Evolutionary conservation across 1,140 invertebrate genomes (phyloP).

Genomic region (Macrobrachium rosenbergii): DNA sequence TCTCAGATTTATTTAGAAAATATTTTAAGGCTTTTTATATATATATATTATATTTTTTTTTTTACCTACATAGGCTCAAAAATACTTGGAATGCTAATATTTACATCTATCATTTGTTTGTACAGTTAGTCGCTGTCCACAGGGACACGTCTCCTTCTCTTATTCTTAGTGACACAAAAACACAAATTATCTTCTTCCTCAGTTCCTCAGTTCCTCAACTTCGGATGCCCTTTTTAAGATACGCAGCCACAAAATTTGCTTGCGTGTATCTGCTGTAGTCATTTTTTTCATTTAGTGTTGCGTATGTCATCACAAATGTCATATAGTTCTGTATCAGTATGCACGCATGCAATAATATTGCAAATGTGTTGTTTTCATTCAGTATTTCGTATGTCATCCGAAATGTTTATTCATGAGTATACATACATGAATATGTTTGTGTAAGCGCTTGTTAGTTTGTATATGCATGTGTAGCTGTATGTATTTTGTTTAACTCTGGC

Average conservation of each 20-base stretch:
- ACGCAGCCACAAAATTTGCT: neutral
- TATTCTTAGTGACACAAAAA: no score
- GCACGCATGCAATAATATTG: neutral
- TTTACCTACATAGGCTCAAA: no score
- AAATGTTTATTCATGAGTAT: neutral
- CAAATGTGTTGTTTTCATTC: neutral
- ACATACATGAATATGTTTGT: slow-evolving; percentile 14
- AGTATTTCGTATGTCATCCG: neutral
- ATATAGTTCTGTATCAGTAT: neutral
- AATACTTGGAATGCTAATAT: no score
- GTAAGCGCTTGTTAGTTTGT: slow-evolving; percentile 14
- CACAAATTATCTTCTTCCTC: no score
- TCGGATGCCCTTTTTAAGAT: no score
- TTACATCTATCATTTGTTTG: no score
- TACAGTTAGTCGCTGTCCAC: no score
- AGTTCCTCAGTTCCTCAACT: no score
- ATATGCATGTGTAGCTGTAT: slow-evolving; percentile 6
- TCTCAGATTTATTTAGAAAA: no score
- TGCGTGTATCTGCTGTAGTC: neutral
- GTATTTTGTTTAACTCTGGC: neutral
- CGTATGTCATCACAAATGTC: neutral
- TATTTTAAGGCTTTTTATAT: no score
- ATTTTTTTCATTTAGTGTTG: neutral
- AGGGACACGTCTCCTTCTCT: no score
- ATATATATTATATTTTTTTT: no score